Conservation (phyloP, 1,140 invertebrate genomes). For the Stenopsyche tienmushanensis region DNA sequence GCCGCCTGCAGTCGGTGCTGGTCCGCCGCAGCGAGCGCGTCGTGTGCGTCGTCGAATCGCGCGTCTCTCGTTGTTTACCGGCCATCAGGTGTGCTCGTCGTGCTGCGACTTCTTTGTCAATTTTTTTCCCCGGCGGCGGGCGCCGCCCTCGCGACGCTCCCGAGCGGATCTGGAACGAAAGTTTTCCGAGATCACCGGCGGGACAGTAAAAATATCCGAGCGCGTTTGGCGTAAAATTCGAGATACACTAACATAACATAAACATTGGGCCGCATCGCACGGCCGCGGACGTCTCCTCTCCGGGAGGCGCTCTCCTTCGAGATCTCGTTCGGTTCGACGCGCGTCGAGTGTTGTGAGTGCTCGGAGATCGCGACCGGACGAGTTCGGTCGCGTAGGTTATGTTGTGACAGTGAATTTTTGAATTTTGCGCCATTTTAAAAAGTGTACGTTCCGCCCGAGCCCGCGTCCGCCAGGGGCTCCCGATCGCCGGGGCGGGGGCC, state of each 20-base stretch:
- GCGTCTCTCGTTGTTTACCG: not conserved
- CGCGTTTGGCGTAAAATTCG: not conserved
- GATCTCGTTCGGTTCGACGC: no score
- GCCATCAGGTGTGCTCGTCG: constrained; percentile 11
- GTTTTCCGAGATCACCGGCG: not conserved
- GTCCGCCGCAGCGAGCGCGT: not conserved
- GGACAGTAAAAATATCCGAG: no score
- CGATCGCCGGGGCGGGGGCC: no score
- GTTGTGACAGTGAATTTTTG: not conserved
- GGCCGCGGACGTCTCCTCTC: no score
- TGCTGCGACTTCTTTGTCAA: not conserved
- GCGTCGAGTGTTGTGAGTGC: no score
- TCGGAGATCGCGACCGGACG: no score
- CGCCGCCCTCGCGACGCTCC: not conserved
- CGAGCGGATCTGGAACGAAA: not conserved
- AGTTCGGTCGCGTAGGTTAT: no score
- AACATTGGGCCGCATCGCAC: no score
- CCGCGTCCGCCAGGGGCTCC: no score
- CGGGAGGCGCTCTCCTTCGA: no score
- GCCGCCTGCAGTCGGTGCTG: constrained; percentile 15
- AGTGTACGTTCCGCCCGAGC: not conserved
- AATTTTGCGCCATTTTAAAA: not conserved
- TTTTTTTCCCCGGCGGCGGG: no score
- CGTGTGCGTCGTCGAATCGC: constrained; percentile 5
- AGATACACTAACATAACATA: no score